These are phyloP conservation scores for Drosophila mercatorum DNA, from an alignment of 2,888 invertebrate species.

Conservation along the genomic window DNA sequence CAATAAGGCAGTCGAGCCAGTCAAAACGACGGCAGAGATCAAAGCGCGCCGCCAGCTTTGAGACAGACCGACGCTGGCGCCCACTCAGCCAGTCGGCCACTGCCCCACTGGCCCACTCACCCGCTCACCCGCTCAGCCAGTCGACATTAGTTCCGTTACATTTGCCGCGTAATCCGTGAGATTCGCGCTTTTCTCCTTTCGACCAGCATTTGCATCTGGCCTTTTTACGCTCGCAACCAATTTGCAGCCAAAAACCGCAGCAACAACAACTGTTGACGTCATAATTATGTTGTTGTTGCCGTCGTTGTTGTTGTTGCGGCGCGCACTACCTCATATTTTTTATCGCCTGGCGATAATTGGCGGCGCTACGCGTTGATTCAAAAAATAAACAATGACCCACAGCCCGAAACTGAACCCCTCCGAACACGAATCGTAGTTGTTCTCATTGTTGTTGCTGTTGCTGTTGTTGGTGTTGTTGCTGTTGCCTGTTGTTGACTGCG, in stretches of 20 bases:
- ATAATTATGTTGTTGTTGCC: conserved; percentile 50
- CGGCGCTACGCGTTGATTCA: conserved; percentile 66
- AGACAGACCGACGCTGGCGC: conserved; percentile 69
- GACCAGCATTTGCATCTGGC: conserved; percentile 60
- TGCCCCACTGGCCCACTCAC: background rate
- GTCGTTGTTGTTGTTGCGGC: conserved; percentile 15
- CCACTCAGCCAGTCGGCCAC: conserved; percentile 14
- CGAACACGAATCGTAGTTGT: conserved; percentile 24
- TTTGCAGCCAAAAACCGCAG: conserved; percentile 46
- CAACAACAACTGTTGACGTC: conserved; percentile 57
- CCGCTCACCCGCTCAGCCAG: background rate
- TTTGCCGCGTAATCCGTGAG: conserved; percentile 44
- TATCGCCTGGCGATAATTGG: conserved; percentile 69
- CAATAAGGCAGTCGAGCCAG: conserved; percentile 68
- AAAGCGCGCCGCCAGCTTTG: conserved; percentile 61
- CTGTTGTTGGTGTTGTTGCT: conserved; percentile 35
- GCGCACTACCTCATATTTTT: conserved; percentile 58
- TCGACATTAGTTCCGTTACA: conserved; percentile 35
- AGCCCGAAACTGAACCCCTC: conserved; percentile 29
- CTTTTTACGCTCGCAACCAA: conserved; percentile 26
- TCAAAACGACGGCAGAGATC: conserved; percentile 61
- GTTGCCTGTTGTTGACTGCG: conserved; percentile 53
- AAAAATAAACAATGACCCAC: conserved; percentile 68
- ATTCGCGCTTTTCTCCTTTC: conserved; percentile 21
- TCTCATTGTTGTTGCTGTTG: conserved; percentile 15